Percentiles rank a stretch among this genome's conserved stretches.
Conservation (phyloP, 2,797 vertebrate species). For the Pipistrellus kuhlii region DNA sequence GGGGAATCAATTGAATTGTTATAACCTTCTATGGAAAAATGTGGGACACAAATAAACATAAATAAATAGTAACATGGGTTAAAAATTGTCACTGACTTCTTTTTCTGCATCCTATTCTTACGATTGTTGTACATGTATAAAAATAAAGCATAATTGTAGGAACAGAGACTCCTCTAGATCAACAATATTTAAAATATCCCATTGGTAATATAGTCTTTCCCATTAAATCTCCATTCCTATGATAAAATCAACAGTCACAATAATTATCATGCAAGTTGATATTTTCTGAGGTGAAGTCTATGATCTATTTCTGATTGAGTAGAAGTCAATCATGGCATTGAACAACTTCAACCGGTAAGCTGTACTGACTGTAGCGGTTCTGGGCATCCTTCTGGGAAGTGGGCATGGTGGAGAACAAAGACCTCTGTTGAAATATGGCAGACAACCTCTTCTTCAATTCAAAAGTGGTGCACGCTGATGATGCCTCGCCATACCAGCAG, state of each 20-base stretch:
- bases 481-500: too few relatives aligned
- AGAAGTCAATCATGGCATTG: neutral
- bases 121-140: neutral
- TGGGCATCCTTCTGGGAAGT: neutral
- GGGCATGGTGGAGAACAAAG: neutral
- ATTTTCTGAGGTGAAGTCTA: neutral
- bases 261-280: neutral
- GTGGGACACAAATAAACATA: neutral
- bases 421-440: neutral
- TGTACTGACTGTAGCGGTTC: accelerated
- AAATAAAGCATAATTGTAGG: neutral
- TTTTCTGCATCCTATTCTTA: neutral
- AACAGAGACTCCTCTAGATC: neutral
- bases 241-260: neutral
- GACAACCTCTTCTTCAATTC: neutral
- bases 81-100: constrained; percentile 12
- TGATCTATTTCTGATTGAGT: neutral
- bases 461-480: neutral
- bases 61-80: neutral
- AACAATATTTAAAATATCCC: neutral
- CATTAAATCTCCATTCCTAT: neutral
- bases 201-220: neutral
- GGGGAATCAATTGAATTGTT: neutral
- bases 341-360: neutral
- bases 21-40: neutral